Evolutionary conservation across 2,113 vertebrate species (phyloP), one percentile per base, ranked within the genome.

Genomic region (Gymnobelideus leadbeateri): DNA sequence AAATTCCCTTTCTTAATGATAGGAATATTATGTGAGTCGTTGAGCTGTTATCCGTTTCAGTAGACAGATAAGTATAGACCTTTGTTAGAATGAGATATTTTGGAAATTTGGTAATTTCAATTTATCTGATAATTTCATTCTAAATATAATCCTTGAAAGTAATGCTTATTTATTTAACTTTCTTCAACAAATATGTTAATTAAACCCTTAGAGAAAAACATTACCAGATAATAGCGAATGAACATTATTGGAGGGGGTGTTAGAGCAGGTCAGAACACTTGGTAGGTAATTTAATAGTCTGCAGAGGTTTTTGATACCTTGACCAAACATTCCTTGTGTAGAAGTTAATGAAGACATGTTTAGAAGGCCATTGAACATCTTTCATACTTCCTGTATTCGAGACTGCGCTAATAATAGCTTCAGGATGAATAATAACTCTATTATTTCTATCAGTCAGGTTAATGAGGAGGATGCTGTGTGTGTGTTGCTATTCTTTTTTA

Each of bases 1-100:
- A 98, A 95, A 95, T 96, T 97, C 28, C 91, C 8, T 96, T 61
- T 96, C 51, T 94, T 97, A 97, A 97, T 96, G 16, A 93, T 95
- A 97, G 97, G 49, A 96, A 93, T 68, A 91, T 54, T 0, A 94
- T 96, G 25, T 96, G 55, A 97, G 3, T 95, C 84, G 96, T 0
- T 93, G 50, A 97, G 31, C 25, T 96, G 9, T 95, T 97, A 55
- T 6, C 57, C 3, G 96, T 10, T 92, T 97, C 37, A 97, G 31
- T 89, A 97, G 92, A 96, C 37, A 96, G 57, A 96, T 90, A 97
- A 49, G 95, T 96, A 68, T 2, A 2, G 0, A 91, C 2, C 5
- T 95, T 96, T 96, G 52, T 46, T 96, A 53, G n/a, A 96, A 96
- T 93, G 21, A 98, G 0, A 1, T 77, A 3, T 96, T 96, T 97